Percentiles rank a stretch among this genome's conserved stretches.
Conservation (phyloP, 2,113 vertebrate genomes). For the Camelus bactrianus region DNA sequence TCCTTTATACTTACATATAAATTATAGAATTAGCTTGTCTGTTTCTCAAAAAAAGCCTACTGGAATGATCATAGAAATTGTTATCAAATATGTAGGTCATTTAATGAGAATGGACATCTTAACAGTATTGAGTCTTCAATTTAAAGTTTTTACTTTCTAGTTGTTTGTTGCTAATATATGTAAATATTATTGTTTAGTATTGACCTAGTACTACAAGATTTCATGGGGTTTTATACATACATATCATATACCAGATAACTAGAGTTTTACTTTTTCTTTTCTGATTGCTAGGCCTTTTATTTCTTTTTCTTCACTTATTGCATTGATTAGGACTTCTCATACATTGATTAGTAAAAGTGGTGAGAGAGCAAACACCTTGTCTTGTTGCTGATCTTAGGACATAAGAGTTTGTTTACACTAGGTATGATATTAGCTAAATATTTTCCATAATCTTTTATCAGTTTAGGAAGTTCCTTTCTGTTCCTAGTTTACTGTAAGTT, state of each 20-base stretch:
- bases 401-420: background rate
- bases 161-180: background rate
- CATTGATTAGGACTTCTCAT: background rate
- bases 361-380: background rate
- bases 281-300: background rate
- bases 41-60: background rate
- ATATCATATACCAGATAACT: background rate
- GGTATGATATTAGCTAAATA: background rate
- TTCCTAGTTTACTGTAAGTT: background rate
- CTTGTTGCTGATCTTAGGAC: background rate
- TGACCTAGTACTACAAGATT: background rate
- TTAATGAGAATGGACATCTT: background rate
- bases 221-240: background rate
- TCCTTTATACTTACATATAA: background rate
- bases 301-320: background rate
- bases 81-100: background rate
- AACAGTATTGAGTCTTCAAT: background rate
- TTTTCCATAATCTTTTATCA: background rate
- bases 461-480: background rate
- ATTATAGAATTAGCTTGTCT: background rate
- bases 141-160: background rate
- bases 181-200: background rate
- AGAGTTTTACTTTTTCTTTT: background rate
- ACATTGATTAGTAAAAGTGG: background rate
- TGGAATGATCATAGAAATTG: background rate